Evolutionary conservation across 2,797 vertebrate species (phyloP).

Genomic region (Sebastes iracundus): DNA sequence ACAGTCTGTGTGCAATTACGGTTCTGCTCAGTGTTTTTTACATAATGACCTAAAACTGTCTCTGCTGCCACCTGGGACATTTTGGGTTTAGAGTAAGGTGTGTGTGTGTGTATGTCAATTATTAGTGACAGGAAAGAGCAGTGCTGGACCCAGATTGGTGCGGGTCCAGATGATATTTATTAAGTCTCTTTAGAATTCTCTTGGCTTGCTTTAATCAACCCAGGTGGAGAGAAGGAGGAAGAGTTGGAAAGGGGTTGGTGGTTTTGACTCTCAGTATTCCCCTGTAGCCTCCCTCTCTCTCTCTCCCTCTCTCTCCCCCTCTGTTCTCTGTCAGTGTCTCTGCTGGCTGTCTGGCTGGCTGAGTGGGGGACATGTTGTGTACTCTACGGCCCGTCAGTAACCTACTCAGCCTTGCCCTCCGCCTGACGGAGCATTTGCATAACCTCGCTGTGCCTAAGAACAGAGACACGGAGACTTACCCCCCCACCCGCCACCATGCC

Average conservation of each 20-base stretch:
- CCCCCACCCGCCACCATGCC: slow-evolving; percentile 37
- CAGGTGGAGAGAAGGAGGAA: slow-evolving; percentile 40
- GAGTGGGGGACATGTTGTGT: slow-evolving; percentile 86
- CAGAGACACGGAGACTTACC: slow-evolving; percentile 74
- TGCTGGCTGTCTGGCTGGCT: slow-evolving; percentile 79
- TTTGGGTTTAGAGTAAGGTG: neutral
- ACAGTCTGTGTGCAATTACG: neutral
- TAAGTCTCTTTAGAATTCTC: slow-evolving; percentile 48
- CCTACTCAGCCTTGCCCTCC: slow-evolving; percentile 87
- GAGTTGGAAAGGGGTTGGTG: slow-evolving; percentile 33
- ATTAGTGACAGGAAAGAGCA: slow-evolving; percentile 22
- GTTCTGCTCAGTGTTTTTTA: slow-evolving; percentile 12
- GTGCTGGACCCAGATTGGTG: slow-evolving; percentile 20
- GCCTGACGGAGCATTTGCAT: slow-evolving; percentile 88
- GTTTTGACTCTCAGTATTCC: slow-evolving; percentile 68
- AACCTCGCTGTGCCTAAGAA: slow-evolving; percentile 83
- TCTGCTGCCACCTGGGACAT: neutral
- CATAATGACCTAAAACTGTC: slow-evolving; percentile 37
- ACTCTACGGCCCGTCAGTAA: slow-evolving; percentile 87
- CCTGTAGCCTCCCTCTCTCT: slow-evolving; percentile 40
- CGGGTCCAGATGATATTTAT: slow-evolving; percentile 16
- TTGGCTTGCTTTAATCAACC: slow-evolving; percentile 54
- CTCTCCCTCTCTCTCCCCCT: slow-evolving; percentile 4
- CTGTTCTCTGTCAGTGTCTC: slow-evolving; percentile 82
- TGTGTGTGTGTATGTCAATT: neutral